phyloP scores from a whole-genome alignment of 2,113 vertebrate species.

The Trichomycterus rosablanca region DNA sequence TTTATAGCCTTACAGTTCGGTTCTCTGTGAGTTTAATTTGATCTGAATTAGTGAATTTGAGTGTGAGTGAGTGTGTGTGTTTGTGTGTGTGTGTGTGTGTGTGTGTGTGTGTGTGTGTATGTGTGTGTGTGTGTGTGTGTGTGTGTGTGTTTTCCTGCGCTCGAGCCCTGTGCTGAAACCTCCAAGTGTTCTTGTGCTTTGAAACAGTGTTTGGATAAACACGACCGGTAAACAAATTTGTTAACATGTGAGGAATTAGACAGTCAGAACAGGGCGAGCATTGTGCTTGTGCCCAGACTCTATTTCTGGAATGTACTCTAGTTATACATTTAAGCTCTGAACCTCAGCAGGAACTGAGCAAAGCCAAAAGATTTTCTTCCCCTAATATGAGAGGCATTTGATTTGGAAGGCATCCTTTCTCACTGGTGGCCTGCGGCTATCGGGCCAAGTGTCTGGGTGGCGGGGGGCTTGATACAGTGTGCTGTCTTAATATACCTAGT shows the following conservation, averaged over 20 bases:
- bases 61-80: not conserved
- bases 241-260: conserved; percentile 40
- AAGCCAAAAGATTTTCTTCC: conserved; percentile 1
- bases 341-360: conserved; percentile 13
- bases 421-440: conserved; percentile 17
- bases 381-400: conserved; percentile 29
- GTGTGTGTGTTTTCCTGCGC: not conserved
- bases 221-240: conserved; percentile 34
- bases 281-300: conserved; percentile 17
- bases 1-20: conserved; percentile 8
- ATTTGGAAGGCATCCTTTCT: conserved; percentile 11
- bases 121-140: not conserved
- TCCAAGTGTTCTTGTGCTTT: conserved; percentile 26
- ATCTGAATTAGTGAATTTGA: not conserved
- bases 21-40: conserved; percentile 6
- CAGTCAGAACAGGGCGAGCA: conserved; percentile 19
- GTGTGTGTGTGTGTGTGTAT: not conserved
- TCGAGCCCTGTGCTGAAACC: conserved; percentile 15
- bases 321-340: conserved; percentile 26
- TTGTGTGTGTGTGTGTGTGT: not conserved
- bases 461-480: conserved; percentile 24
- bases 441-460: conserved; percentile 45
- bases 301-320: conserved; percentile 29
- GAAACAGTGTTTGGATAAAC: conserved; percentile 40
- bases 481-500: conserved; percentile 44